phyloP scores from a whole-genome alignment of 2,113 vertebrate species.

The Trinectes maculatus region DNA sequence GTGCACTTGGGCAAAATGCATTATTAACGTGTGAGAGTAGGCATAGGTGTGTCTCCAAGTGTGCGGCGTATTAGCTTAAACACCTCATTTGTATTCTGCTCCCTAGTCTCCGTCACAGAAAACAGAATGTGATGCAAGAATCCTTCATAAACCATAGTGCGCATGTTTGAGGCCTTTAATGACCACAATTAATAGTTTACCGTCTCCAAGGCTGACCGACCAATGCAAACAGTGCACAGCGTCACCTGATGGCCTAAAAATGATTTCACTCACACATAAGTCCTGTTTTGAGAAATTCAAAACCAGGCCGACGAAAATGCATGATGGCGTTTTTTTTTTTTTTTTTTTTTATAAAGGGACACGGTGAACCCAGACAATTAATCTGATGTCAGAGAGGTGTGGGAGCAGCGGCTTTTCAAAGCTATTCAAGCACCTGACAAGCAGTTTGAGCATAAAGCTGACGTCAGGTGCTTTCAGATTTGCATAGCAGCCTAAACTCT shows the following conservation, averaged over 20 bases:
- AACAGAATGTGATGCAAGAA: conserved; percentile 19
- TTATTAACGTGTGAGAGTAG: conserved; percentile 63
- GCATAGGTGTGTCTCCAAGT: conserved; percentile 61
- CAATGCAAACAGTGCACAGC: too few relatives aligned
- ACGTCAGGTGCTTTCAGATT: background rate
- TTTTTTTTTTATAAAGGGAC: too few relatives aligned
- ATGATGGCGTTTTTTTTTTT: too few relatives aligned
- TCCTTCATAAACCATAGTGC: too few relatives aligned
- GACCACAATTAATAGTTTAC: background rate
- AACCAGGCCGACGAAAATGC: background rate
- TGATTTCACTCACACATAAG: background rate
- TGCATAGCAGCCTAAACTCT: background rate
- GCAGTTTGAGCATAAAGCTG: background rate
- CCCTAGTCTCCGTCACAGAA: conserved; percentile 21
- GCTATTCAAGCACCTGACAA: background rate
- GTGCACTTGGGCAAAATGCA: conserved; percentile 67
- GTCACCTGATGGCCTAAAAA: too few relatives aligned
- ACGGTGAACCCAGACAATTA: too few relatives aligned
- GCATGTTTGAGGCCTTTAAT: conserved; percentile 7
- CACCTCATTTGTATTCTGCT: conserved; percentile 68
- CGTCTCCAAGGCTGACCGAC: too few relatives aligned
- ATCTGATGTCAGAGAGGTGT: too few relatives aligned
- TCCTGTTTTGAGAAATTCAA: background rate
- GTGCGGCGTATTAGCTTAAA: conserved; percentile 59
- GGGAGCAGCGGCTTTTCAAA: background rate